Conservation (phyloP, 2,888 invertebrate genomes). For the Ophioninae sp. region DNA sequence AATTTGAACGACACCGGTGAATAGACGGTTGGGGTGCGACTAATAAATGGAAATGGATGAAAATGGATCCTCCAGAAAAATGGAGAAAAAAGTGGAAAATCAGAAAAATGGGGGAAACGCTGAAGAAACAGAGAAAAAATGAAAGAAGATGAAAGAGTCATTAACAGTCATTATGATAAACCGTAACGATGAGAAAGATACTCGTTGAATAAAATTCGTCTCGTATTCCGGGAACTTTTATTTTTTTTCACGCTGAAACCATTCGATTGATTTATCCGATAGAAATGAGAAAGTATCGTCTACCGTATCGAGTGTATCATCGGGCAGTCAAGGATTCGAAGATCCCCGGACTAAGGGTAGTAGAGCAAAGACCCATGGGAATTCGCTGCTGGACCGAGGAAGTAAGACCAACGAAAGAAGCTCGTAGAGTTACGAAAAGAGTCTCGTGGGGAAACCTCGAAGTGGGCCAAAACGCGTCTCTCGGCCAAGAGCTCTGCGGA, state of each 20-base stretch:
- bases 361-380: conserved; percentile 32
- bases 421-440: conserved; percentile 6
- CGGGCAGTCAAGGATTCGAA: conserved; percentile 16
- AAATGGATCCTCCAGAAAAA: too few species aligned
- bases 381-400: not conserved
- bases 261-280: conserved; percentile 30
- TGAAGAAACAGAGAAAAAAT: too few species aligned
- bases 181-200: too few species aligned
- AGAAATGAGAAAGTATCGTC: conserved; percentile 23
- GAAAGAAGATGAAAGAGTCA: too few species aligned
- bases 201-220: too few species aligned
- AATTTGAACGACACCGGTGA: too few species aligned
- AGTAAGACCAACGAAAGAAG: not conserved
- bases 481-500: conserved; percentile 26
- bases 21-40: too few species aligned
- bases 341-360: conserved; percentile 1
- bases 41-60: too few species aligned
- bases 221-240: too few species aligned
- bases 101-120: too few species aligned
- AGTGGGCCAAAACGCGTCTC: conserved; percentile 26
- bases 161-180: too few species aligned
- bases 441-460: conserved; percentile 3
- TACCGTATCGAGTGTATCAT: conserved; percentile 19
- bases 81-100: too few species aligned
- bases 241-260: not conserved